These are phyloP conservation scores for Siniperca obscura DNA, from an alignment of 2,797 vertebrate genomes.

Conservation along the genomic window DNA sequence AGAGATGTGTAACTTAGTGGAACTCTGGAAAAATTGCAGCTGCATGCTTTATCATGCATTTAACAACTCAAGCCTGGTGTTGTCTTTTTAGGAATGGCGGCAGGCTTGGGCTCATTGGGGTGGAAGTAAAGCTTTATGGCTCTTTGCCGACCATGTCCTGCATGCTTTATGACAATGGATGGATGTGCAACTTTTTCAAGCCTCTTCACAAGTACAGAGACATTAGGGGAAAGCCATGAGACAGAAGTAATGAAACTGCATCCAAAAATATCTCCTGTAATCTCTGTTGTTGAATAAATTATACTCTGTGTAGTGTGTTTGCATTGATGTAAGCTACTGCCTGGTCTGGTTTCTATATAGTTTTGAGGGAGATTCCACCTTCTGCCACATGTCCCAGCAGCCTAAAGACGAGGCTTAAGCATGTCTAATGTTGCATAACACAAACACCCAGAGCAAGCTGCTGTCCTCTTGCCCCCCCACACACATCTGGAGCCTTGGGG, in stretches of 20 bases:
- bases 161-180: constrained; percentile 51
- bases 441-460: constrained; percentile 55
- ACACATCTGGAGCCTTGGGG: constrained; percentile 52
- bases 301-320: constrained; percentile 19
- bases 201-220: constrained; percentile 19
- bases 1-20: constrained; percentile 54
- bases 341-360: constrained; percentile 12
- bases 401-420: constrained; percentile 39
- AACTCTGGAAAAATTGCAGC: constrained; percentile 55
- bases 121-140: constrained; percentile 64
- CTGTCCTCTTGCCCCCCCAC: constrained; percentile 41
- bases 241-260: constrained; percentile 25
- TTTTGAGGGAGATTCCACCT: constrained; percentile 15
- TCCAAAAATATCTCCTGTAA: constrained; percentile 35
- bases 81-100: constrained; percentile 54
- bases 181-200: constrained; percentile 29
- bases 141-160: constrained; percentile 53
- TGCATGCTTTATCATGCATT: constrained; percentile 67
- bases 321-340: background rate
- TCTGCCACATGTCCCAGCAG: constrained; percentile 34
- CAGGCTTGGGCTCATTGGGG: constrained; percentile 29
- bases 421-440: constrained; percentile 62
- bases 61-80: constrained; percentile 61
- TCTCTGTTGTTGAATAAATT: constrained; percentile 29
- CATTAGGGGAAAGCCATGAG: constrained; percentile 22